A percentile compares a stretch with the other conserved stretches of the same genome.
Evolutionary conservation across 2,797 vertebrate species (phyloP).

Genomic region (Peromyscus eremicus): DNA sequence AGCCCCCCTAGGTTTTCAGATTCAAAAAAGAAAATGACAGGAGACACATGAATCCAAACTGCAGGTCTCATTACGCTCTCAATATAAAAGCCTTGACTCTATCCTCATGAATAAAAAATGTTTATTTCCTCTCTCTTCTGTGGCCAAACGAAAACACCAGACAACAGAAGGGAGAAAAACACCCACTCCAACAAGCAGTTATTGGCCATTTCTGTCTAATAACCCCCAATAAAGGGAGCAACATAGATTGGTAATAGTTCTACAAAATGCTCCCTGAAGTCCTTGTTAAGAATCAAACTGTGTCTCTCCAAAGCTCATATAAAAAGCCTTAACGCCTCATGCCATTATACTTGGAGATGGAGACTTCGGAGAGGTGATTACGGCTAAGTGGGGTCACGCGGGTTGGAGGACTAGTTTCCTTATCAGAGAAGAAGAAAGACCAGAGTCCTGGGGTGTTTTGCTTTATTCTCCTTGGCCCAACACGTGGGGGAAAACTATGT

Average conservation of each 20-base stretch:
- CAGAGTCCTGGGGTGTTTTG: background rate
- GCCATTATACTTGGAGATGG: background rate
- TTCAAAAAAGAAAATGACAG: background rate
- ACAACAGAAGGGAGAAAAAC: slow-evolving; percentile 25
- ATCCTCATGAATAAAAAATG: background rate
- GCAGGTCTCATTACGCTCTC: background rate
- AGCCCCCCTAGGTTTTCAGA: slow-evolving; percentile 20
- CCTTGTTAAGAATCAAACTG: background rate
- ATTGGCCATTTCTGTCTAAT: background rate
- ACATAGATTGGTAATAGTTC: background rate
- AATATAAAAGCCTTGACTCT: background rate
- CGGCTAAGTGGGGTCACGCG: background rate
- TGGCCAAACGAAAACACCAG: slow-evolving; percentile 15
- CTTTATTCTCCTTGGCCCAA: background rate
- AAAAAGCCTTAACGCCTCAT: background rate
- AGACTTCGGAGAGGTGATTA: background rate
- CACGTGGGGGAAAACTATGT: background rate
- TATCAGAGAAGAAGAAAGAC: background rate
- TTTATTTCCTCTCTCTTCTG: slow-evolving; percentile 28
- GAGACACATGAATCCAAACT: background rate
- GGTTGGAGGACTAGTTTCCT: background rate
- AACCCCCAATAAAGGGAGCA: slow-evolving; percentile 15
- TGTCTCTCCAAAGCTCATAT: background rate
- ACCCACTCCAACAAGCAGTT: background rate
- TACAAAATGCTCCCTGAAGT: slow-evolving; percentile 3